Base-by-base conservation (phyloP, 2,888 invertebrate genomes). In the Cylindroiulus punctatus region DNA sequence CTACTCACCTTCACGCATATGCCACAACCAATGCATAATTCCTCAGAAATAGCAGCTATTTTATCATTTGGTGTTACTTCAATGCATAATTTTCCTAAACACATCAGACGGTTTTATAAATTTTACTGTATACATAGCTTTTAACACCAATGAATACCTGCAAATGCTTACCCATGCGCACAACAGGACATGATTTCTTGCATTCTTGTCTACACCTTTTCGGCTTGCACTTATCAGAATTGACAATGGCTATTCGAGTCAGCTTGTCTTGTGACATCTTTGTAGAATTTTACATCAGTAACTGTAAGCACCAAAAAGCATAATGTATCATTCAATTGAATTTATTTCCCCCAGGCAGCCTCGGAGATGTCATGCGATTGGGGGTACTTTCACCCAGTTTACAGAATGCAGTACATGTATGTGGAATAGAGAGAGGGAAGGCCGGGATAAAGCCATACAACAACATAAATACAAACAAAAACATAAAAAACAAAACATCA, bases 121-220 rank as follows among this genome's bases (percentile, higher is more conserved):
- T 26, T n/a, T 76, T 7, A 30, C 10, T 83, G 5, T n/a, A 47
- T 14, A 14, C n/a, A 81, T 81, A 17, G 52, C 26, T 52, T n/a
- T 36, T 7, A 2, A 36, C 36, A 7, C 36, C 2, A 36, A 4
- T 30, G 19, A 30, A 26, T 14, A 14, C 19, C 88, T 32, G 19
- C 19, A 81, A 26, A 7, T 7, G 22, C 90, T 89, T 89, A 90
- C 99, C 99, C 97, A 98, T 98, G 89, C 99, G 94, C 88, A 98
- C 98, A 87, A 99, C 99, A 0, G 99, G 99, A 91, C 99, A 99
- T 86, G 97, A 97, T 90, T 97, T 97, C 91, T 99, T 99, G 92
- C 99, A 99, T 90, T 99, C 98, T 91, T 99, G 98, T 87, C 98
- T 94, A 92, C 99, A 99, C 93, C 98, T 94, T 92, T 99, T 99